Conservation (phyloP, 2,113 vertebrate genomes). For the Calidris pugnax region DNA sequence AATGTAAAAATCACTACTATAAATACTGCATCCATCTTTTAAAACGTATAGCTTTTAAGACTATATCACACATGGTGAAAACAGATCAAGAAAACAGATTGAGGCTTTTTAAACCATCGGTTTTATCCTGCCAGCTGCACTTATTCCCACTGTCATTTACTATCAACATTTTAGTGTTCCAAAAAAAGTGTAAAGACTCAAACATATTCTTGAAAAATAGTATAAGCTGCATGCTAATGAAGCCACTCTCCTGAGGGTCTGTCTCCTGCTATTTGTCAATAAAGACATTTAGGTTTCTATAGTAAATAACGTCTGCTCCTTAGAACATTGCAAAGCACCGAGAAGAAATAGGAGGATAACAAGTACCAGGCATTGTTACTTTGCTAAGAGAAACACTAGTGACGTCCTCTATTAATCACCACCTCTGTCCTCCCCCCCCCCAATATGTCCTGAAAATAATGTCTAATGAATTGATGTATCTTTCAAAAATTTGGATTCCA, state of each 20-base stretch:
- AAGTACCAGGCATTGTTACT: constrained; percentile 39
- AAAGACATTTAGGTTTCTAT: constrained; percentile 43
- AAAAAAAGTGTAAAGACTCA: constrained; percentile 31
- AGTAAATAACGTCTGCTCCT: constrained; percentile 55
- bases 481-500: neutral
- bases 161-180: constrained; percentile 49
- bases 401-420: neutral
- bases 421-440: neutral
- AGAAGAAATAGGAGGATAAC: constrained; percentile 20
- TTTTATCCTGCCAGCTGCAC: constrained; percentile 54
- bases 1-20: constrained; percentile 22
- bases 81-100: constrained; percentile 66
- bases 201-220: constrained; percentile 44
- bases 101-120: constrained; percentile 51
- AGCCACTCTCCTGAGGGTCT: constrained; percentile 42
- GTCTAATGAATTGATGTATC: neutral
- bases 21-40: constrained; percentile 23
- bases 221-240: constrained; percentile 58
- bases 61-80: constrained; percentile 32
- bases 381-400: neutral
- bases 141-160: constrained; percentile 59
- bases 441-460: neutral
- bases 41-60: constrained; percentile 38
- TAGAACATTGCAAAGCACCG: constrained; percentile 15
- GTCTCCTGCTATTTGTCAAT: constrained; percentile 61